Conservation (phyloP, 2,113 vertebrate species). For the Corvus moneduloides region DNA sequence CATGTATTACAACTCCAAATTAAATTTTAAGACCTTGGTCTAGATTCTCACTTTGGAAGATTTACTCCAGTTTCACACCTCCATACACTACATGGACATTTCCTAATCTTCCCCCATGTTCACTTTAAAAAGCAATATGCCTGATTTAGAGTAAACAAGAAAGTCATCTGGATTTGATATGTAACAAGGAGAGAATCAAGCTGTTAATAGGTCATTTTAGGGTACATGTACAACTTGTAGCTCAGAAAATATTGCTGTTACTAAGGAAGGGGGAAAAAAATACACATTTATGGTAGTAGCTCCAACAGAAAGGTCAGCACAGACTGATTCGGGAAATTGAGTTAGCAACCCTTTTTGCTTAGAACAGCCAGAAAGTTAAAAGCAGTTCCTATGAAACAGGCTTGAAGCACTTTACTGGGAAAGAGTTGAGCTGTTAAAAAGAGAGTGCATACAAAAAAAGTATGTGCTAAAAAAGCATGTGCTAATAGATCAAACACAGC, state of each 20-base stretch:
- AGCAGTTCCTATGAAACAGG: not conserved
- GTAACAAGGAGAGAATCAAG: not conserved
- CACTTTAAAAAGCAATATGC: not conserved
- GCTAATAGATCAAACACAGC: not conserved
- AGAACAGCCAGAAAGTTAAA: not conserved
- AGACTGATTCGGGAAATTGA: not conserved
- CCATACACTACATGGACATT: not conserved
- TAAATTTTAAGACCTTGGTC: not conserved
- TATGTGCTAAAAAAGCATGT: not conserved
- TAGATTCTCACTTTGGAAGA: not conserved
- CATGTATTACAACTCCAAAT: not conserved
- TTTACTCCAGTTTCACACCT: not conserved
- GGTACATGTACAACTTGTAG: not conserved
- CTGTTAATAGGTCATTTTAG: not conserved
- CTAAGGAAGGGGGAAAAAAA: not conserved
- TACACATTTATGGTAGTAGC: not conserved
- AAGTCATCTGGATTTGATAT: constrained; percentile 32
- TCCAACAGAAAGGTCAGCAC: not conserved
- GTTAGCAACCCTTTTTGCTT: not conserved
- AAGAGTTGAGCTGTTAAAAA: not conserved
- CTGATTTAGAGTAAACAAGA: not conserved
- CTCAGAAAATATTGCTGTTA: not conserved
- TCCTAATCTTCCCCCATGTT: not conserved
- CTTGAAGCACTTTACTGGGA: not conserved
- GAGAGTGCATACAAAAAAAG: not conserved